phyloP scores from a whole-genome alignment of 2,113 vertebrate species.

The Gymnarchus niloticus region DNA sequence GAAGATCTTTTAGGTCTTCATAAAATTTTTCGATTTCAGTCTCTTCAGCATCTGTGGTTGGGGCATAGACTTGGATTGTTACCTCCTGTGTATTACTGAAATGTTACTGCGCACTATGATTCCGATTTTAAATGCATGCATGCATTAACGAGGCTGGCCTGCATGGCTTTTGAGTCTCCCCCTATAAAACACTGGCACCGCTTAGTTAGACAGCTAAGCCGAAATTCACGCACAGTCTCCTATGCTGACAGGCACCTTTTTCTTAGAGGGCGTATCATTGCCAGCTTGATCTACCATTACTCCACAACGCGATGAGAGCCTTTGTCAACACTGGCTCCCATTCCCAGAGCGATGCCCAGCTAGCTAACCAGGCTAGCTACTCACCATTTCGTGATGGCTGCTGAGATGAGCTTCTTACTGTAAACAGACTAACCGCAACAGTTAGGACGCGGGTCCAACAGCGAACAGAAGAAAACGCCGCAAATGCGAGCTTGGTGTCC shows the following conservation, averaged over 20 bases:
- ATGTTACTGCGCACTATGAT: neutral
- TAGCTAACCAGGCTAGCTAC: slow-evolving; percentile 30
- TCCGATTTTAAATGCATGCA: neutral
- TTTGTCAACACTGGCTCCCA: neutral
- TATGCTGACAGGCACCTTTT: too few species aligned
- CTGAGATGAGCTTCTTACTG: neutral
- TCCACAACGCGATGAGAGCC: neutral
- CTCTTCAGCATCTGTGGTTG: too few species aligned
- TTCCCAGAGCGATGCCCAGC: neutral
- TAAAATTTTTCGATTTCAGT: too few species aligned
- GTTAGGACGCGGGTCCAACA: neutral
- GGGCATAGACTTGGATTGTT: too few species aligned
- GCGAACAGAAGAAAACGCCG: too few species aligned
- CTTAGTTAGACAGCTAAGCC: neutral
- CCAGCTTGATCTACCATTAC: neutral
- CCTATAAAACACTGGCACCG: neutral
- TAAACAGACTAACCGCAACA: too few species aligned
- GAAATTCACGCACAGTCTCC: neutral
- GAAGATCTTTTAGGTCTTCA: too few species aligned
- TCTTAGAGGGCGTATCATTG: neutral
- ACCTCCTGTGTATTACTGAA: neutral
- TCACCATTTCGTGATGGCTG: slow-evolving; percentile 30
- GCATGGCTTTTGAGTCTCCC: neutral
- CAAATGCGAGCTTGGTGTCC: neutral
- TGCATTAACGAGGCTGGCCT: neutral